phyloP scores from a whole-genome alignment of 2,113 vertebrate species.

The Coptodon rendalli region DNA sequence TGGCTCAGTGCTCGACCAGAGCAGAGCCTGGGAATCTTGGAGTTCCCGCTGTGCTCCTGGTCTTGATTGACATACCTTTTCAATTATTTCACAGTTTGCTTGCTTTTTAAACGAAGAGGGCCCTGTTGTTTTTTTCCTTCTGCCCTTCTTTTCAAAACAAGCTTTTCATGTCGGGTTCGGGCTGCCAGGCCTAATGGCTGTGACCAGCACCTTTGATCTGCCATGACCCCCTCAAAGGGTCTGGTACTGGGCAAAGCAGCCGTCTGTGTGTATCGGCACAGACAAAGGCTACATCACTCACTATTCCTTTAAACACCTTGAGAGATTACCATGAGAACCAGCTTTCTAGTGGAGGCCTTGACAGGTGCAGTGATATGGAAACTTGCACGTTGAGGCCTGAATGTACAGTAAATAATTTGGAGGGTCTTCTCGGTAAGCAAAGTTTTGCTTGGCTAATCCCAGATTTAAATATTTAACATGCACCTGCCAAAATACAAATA shows the following conservation, averaged over 20 bases:
- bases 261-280: slow-evolving; percentile 59
- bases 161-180: slow-evolving; percentile 78
- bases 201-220: slow-evolving; percentile 81
- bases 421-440: not conserved
- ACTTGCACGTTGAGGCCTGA: slow-evolving; percentile 32
- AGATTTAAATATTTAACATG: not conserved
- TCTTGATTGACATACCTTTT: slow-evolving; percentile 84
- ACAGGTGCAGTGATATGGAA: slow-evolving; percentile 39
- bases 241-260: slow-evolving; percentile 52
- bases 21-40: slow-evolving; percentile 74
- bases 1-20: slow-evolving; percentile 68
- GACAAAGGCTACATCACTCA: slow-evolving; percentile 69
- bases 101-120: slow-evolving; percentile 74
- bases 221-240: slow-evolving; percentile 68
- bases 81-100: slow-evolving; percentile 85
- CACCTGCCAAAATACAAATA: not conserved
- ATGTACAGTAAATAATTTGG: slow-evolving; percentile 8
- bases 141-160: slow-evolving; percentile 75
- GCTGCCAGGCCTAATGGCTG: slow-evolving; percentile 75
- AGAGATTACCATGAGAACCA: slow-evolving; percentile 57
- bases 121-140: slow-evolving; percentile 73
- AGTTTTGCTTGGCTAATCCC: not conserved
- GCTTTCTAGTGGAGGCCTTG: slow-evolving; percentile 18
- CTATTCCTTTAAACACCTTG: slow-evolving; percentile 68
- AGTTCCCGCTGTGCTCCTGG: slow-evolving; percentile 66